Conservation (phyloP, 2,113 vertebrate species). For the Ardeotis arabs region DNA sequence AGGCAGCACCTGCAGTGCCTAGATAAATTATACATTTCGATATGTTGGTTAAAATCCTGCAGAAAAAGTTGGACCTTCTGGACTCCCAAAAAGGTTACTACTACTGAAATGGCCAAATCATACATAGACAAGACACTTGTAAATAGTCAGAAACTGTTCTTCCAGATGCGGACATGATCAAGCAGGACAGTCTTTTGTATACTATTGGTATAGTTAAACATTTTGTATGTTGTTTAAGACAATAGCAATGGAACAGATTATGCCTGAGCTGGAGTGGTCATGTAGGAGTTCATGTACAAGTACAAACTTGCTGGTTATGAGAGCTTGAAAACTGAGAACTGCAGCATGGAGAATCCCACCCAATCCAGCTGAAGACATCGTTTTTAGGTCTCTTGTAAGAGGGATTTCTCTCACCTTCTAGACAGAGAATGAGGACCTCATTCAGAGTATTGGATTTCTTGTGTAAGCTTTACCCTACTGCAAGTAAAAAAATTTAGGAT, state of each 20-base stretch:
- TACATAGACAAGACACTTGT: background rate
- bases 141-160: background rate
- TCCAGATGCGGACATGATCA: background rate
- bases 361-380: background rate
- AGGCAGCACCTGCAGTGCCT: background rate
- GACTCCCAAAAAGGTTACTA: background rate
- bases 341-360: background rate
- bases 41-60: background rate
- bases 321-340: background rate
- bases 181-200: background rate
- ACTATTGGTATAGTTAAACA: rapidly evolving
- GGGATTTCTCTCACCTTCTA: background rate
- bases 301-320: background rate
- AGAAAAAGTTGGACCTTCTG: background rate
- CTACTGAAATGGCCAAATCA: background rate
- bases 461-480: background rate
- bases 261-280: background rate
- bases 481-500: background rate
- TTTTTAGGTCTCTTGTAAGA: background rate
- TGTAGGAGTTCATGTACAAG: background rate
- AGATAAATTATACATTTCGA: background rate
- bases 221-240: background rate
- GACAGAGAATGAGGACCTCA: background rate
- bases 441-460: background rate
- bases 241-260: background rate